Percentiles rank a stretch among this genome's conserved stretches.
phyloP scores from a whole-genome alignment of 2,888 invertebrate genomes.

The Nomada hirtipes region DNA sequence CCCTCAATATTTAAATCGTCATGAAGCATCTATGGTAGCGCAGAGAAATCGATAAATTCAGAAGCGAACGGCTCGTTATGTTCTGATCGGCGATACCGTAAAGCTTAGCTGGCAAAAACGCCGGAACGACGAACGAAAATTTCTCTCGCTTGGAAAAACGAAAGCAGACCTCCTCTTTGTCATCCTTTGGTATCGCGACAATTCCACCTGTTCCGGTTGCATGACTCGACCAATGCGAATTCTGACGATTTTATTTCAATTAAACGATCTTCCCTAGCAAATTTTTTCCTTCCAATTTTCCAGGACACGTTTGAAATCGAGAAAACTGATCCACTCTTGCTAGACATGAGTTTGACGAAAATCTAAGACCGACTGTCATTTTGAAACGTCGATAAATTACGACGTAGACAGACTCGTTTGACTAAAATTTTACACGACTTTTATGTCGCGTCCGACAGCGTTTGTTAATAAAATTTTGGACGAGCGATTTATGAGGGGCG shows the following conservation, averaged over 20 bases:
- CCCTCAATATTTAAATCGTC: neutral
- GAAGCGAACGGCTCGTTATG: conserved; percentile 18
- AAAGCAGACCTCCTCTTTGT: conserved; percentile 7
- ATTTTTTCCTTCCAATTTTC: conserved; percentile 23
- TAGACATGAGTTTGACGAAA: no score
- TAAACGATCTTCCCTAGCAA: no score
- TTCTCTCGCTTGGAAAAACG: conserved; percentile 19
- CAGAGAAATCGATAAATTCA: conserved; percentile 24
- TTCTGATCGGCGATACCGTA: conserved; percentile 43
- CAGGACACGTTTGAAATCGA: no score
- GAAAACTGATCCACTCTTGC: no score
- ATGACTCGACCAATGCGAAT: no score
- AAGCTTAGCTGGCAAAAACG: conserved; percentile 15
- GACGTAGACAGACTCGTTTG: neutral
- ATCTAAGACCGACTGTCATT: neutral
- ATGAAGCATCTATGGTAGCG: no score
- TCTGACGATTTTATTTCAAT: no score
- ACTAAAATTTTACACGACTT: neutral
- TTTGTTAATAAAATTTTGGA: neutral
- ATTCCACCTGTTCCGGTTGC: conserved; percentile 2
- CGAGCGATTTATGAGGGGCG: neutral
- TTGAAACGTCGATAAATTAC: conserved; percentile 6
- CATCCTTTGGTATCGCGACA: conserved; percentile 19
- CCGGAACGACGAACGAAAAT: conserved; percentile 26
- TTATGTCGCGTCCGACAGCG: neutral